These are phyloP conservation scores for Carassius carassius DNA, from an alignment of 2,113 vertebrate genomes.

Conservation along the genomic window DNA sequence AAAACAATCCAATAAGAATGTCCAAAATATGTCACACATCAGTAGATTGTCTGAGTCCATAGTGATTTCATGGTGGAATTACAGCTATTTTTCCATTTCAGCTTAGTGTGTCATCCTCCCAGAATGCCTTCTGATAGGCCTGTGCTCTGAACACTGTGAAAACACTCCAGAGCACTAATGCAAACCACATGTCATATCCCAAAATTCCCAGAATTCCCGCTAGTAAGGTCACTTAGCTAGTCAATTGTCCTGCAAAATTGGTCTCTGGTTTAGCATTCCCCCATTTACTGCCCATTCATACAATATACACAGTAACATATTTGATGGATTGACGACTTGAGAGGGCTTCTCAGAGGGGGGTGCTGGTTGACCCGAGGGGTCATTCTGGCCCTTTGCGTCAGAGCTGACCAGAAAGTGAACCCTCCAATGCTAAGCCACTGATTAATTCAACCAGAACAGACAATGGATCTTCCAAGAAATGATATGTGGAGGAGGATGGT, in stretches of 20 bases:
- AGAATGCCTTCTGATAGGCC: neutral
- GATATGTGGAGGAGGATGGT: neutral
- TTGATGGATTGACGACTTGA: constrained; percentile 39
- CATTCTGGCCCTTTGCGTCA: constrained; percentile 35
- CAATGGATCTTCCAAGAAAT: constrained; percentile 17
- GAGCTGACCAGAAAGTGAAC: constrained; percentile 38
- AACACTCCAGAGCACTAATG: constrained; percentile 38
- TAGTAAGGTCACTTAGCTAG: constrained; percentile 39
- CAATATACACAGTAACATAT: constrained; percentile 40
- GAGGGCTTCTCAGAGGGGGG: constrained; percentile 27
- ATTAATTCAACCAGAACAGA: constrained; percentile 45
- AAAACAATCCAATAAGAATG: neutral
- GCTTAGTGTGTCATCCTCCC: constrained; percentile 40
- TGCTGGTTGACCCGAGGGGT: constrained; percentile 18
- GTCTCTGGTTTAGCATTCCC: constrained; percentile 27
- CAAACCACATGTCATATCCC: constrained; percentile 45
- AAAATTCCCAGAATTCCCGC: constrained; percentile 43
- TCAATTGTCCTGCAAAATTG: constrained; percentile 43
- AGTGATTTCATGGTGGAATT: constrained; percentile 9
- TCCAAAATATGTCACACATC: neutral
- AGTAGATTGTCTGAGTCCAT: neutral
- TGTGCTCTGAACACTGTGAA: neutral
- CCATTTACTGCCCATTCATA: constrained; percentile 30
- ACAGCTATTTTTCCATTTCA: constrained; percentile 43
- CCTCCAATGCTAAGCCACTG: constrained; percentile 15